Percentiles rank a stretch among this genome's conserved stretches.
phyloP scores from a whole-genome alignment of 2,888 invertebrate genomes.

The Phytoseiulus persimilis region DNA sequence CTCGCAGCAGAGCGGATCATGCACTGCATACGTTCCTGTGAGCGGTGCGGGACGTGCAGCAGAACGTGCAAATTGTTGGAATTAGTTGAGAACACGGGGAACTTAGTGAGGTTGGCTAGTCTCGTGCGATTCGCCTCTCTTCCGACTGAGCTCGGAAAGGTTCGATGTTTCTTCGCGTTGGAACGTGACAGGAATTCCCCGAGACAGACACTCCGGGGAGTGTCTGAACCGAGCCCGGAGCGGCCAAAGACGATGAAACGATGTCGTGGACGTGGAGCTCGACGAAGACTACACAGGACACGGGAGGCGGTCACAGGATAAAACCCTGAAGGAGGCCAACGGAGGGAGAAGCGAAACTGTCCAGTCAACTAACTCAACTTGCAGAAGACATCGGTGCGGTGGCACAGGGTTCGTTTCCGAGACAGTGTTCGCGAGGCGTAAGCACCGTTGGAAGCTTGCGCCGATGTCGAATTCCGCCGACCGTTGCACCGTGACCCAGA shows the following conservation, averaged over 20 bases:
- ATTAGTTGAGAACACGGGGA: not conserved
- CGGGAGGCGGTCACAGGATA: not conserved
- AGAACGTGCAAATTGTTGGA: not conserved
- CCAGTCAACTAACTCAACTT: not conserved
- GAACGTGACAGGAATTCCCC: slow-evolving; percentile 5
- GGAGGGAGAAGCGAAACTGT: not conserved
- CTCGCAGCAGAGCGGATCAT: not conserved
- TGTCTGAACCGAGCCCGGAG: not conserved
- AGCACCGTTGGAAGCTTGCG: not conserved
- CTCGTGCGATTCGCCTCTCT: not conserved
- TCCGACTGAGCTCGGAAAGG: not conserved
- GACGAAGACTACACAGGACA: too few species aligned
- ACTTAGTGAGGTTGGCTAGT: not conserved
- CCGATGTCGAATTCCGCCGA: not conserved
- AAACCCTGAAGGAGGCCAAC: not conserved
- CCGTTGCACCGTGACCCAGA: not conserved
- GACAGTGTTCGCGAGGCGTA: too few species aligned
- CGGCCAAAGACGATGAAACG: not conserved
- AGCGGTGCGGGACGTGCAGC: not conserved
- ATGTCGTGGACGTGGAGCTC: not conserved
- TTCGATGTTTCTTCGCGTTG: not conserved
- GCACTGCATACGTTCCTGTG: not conserved
- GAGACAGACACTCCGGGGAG: not conserved
- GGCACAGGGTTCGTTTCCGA: not conserved
- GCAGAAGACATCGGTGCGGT: not conserved